Evolutionary conservation across 2,888 invertebrate species (phyloP).

Genomic region (Philereme transversata): DNA sequence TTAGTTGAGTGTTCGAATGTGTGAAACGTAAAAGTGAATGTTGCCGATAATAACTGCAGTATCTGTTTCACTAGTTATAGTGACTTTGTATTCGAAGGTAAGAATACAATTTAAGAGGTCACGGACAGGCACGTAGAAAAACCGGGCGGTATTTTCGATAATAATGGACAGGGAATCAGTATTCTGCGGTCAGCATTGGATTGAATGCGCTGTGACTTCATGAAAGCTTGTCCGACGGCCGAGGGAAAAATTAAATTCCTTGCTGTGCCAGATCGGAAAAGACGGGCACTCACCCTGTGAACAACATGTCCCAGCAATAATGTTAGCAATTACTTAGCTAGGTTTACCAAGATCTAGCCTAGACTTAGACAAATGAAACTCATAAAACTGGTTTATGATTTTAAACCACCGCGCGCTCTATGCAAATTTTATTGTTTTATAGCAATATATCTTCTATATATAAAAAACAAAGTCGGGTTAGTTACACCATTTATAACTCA

Average conservation of each 20-base stretch:
- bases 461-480: no score
- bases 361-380: no score
- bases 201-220: slow-evolving; percentile 56
- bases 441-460: no score
- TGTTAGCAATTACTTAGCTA: slow-evolving; percentile 1
- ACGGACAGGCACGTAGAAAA: slow-evolving; percentile 9
- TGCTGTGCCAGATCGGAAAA: slow-evolving; percentile 37
- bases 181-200: slow-evolving; percentile 60
- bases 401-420: no score
- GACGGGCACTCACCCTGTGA: slow-evolving; percentile 49
- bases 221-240: slow-evolving; percentile 44
- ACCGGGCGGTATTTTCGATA: slow-evolving; percentile 30
- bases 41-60: no score
- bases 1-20: no score
- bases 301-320: slow-evolving; percentile 15
- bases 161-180: slow-evolving; percentile 55
- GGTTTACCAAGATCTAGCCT: neutral
- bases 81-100: neutral
- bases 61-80: no score
- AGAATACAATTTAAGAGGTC: slow-evolving; percentile 2
- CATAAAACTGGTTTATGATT: no score
- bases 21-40: no score
- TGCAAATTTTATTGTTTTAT: no score
- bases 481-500: no score
- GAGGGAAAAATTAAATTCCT: slow-evolving; percentile 73